Evolutionary conservation across 2,113 vertebrate genomes (phyloP).

Genomic region (Brachirus orientalis): DNA sequence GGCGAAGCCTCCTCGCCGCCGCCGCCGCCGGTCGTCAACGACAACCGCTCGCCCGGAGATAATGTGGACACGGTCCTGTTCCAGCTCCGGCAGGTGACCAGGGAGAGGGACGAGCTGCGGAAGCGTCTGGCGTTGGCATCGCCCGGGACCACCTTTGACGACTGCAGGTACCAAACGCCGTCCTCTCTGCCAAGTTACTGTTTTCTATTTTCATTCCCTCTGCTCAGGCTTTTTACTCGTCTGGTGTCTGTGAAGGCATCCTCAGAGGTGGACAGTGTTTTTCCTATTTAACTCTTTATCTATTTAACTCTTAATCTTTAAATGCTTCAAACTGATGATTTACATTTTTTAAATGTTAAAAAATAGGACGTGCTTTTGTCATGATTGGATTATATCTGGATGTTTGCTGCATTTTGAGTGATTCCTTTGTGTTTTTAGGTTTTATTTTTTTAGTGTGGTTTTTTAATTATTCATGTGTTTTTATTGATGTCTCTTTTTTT

Average conservation of each 20-base stretch:
- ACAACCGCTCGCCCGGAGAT: slow-evolving; percentile 88
- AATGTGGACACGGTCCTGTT: slow-evolving; percentile 91
- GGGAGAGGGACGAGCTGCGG: slow-evolving; percentile 95
- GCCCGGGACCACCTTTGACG: slow-evolving; percentile 93
- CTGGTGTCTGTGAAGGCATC: slow-evolving; percentile 14
- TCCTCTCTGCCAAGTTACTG: slow-evolving; percentile 40
- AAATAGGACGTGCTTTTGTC: no score
- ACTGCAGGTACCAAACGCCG: slow-evolving; percentile 87
- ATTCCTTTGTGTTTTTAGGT: no score
- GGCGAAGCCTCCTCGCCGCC: slow-evolving; percentile 91
- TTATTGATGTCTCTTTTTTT: not conserved
- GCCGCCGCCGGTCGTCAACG: slow-evolving; percentile 84
- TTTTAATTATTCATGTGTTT: no score
- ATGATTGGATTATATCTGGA: no score
- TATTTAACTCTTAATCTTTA: no score
- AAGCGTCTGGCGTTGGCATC: slow-evolving; percentile 93
- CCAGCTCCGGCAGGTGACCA: slow-evolving; percentile 94
- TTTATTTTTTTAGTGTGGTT: no score
- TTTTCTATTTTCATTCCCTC: slow-evolving; percentile 9
- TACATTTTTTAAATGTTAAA: no score
- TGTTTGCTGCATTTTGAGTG: no score
- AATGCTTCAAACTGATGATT: no score
- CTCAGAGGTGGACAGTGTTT: not conserved
- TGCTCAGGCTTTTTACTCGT: slow-evolving; percentile 22
- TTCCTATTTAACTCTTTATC: not conserved